These are phyloP conservation scores for Autographa gamma DNA, from an alignment of 2,888 invertebrate species.

Conservation along the genomic window DNA sequence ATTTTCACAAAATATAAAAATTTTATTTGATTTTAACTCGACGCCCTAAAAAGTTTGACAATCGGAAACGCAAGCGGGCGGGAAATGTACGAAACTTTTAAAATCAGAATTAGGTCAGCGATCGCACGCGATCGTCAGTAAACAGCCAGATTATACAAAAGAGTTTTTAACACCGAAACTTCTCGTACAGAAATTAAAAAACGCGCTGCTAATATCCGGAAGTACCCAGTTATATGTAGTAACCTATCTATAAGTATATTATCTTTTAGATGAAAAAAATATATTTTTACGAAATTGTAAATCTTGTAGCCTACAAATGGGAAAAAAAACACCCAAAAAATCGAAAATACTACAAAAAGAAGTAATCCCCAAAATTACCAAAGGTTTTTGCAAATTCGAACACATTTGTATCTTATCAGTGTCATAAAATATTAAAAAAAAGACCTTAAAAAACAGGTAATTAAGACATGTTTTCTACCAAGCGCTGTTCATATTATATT, in stretches of 20 bases:
- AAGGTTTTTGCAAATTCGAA: no score
- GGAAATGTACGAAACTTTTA: slow-evolving; percentile 63
- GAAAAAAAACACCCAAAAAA: no score
- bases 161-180: slow-evolving; percentile 55
- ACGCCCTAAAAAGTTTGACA: slow-evolving; percentile 62
- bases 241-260: background rate
- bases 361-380: no score
- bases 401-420: no score
- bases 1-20: slow-evolving; percentile 54
- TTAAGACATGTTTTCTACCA: no score
- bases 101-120: slow-evolving; percentile 69
- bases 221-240: background rate
- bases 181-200: slow-evolving; percentile 25
- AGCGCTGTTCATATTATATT: no score
- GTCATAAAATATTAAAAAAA: no score
- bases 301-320: no score
- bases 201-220: background rate
- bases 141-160: slow-evolving; percentile 61
- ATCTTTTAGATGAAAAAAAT: no score
- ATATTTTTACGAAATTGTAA: no score
- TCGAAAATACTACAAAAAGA: no score
- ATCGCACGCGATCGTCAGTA: slow-evolving; percentile 67
- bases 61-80: slow-evolving; percentile 62
- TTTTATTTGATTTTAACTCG: slow-evolving; percentile 54
- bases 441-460: no score